Base-by-base conservation (phyloP, 1,140 invertebrate species). In the Cotesia typhae region DNA sequence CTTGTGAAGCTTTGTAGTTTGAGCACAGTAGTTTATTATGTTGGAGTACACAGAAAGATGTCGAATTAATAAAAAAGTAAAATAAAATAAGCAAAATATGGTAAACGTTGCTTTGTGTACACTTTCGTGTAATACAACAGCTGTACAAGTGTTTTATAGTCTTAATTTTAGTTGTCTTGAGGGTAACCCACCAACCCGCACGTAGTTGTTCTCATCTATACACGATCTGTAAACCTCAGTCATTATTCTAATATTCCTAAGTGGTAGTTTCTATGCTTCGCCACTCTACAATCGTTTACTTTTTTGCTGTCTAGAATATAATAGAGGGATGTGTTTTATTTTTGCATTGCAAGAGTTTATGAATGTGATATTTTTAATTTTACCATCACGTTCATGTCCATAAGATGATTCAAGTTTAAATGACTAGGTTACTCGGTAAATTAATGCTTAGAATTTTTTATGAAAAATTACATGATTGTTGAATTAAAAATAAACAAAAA, bases 161-260 rank as follows among this genome's bases (percentile, higher is more conserved):
- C 36, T 28, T 51, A 20, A 67, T 67, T 51, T 67, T 67, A 55
- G 47, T 67, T 55, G 66, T 67, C 66, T 55, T 55, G 28, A 28
- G 66, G 37, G 60, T 37, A 38, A 20, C 5, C 3, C 53, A 57
- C 12, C 53, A 57, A 14, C 63, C 38, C 63, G 38, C 66, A 53
- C 51, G 51, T 67, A 52, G 66, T 20, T 65, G 51, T 35, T 55
- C 64, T 10, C 57, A 28, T 20, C 41, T 47, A 47, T 10, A 47
- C 41, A 38, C n/a, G 36, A 12, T 37, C 35, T 67, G 66, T 67
- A 67, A 53, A 53, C 52, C 57, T 67, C 51, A 67, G 63, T 67
- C 47, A 67, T 67, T 67, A 67, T 67, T 67, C 52, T 67, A 67
- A 67, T 67, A 51, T 55, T 28, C 37, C 28, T 67, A 67, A 67